Percentiles rank a stretch among this genome's conserved stretches.
These are phyloP conservation scores for Phylloscopus collybita DNA, from an alignment of 2,797 vertebrate species.

Conservation along the genomic window DNA sequence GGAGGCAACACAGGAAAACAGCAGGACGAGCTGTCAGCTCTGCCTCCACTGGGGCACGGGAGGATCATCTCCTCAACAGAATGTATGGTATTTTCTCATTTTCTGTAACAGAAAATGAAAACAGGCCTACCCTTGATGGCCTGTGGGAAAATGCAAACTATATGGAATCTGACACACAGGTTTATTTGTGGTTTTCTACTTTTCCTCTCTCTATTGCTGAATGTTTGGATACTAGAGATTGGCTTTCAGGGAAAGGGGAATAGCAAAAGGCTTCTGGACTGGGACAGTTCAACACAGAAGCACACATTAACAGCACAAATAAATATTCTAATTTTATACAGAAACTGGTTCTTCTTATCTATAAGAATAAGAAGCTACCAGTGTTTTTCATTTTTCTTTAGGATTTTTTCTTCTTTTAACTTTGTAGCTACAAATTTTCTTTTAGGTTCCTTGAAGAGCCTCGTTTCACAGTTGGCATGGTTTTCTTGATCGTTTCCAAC, in stretches of 20 bases:
- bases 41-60: neutral
- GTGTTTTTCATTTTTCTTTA: neutral
- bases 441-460: neutral
- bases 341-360: neutral
- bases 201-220: neutral
- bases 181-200: neutral
- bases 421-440: neutral
- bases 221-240: neutral
- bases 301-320: fast-evolving
- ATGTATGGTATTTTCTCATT: neutral
- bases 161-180: neutral
- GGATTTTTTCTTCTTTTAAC: neutral
- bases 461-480: neutral
- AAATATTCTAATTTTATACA: neutral
- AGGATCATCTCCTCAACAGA: neutral
- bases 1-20: neutral
- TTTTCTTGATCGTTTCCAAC: neutral
- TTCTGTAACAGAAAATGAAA: constrained; percentile 15
- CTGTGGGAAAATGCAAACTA: neutral
- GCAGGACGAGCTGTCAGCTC: constrained; percentile 16
- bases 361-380: neutral
- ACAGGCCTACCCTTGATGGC: neutral
- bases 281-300: neutral
- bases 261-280: neutral
- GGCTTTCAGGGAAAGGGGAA: neutral